Percentiles rank a stretch among this genome's conserved stretches.
Evolutionary conservation across 2,113 vertebrate species (phyloP).

Genomic region (Zosterops japonicus): DNA sequence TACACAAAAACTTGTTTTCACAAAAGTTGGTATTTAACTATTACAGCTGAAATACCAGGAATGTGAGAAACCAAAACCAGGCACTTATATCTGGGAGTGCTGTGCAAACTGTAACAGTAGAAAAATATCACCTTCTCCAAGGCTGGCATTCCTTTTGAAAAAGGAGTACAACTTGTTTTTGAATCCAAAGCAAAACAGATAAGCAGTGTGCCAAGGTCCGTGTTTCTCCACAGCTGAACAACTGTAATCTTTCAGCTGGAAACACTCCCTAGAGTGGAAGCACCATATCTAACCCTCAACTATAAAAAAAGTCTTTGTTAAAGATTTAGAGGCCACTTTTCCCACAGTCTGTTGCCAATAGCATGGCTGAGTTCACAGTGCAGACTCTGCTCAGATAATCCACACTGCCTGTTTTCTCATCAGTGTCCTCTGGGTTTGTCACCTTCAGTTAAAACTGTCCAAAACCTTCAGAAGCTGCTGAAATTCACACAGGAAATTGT

Average conservation of each 20-base stretch:
- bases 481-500: fast-evolving
- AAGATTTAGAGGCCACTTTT: background rate
- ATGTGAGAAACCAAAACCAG: background rate
- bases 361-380: background rate
- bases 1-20: background rate
- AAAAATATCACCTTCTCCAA: background rate
- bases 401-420: background rate
- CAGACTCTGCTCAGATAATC: background rate
- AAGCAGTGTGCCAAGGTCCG: background rate
- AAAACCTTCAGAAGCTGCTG: background rate
- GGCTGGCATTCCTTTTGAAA: background rate
- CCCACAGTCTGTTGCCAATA: background rate
- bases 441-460: background rate
- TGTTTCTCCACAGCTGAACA: background rate
- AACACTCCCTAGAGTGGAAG: background rate
- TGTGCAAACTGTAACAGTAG: background rate
- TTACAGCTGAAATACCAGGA: background rate
- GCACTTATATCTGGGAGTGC: background rate
- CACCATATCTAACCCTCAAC: background rate
- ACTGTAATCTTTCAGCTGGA: background rate
- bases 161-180: background rate
- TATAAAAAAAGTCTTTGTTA: background rate
- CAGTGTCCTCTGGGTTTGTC: background rate
- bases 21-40: background rate
- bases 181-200: background rate